Percentiles rank a stretch among this genome's conserved stretches.
These are phyloP conservation scores for Lerema accius DNA, from an alignment of 1,140 invertebrate genomes.

Conservation along the genomic window DNA sequence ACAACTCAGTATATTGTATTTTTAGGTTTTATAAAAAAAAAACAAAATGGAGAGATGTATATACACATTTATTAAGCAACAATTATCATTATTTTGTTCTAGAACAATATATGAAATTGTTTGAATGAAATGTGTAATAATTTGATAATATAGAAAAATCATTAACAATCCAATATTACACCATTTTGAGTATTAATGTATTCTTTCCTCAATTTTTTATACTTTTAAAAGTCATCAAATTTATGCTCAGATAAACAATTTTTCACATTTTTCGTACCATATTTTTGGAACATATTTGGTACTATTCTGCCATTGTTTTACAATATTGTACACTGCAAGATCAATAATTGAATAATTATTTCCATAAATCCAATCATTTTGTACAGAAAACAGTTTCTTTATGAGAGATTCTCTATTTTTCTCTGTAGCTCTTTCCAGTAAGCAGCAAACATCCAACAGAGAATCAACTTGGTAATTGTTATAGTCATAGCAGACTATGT, in stretches of 20 bases:
- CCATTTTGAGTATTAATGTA: too few species aligned
- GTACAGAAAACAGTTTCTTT: constrained; percentile 55
- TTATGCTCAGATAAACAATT: constrained; percentile 43
- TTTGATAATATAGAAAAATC: too few species aligned
- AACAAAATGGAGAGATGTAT: too few species aligned
- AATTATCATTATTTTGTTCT: too few species aligned
- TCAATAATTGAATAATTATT: constrained; percentile 83
- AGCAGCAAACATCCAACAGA: constrained; percentile 85
- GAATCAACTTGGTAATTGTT: constrained; percentile 72
- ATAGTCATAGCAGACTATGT: constrained; percentile 66
- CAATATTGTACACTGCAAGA: constrained; percentile 84
- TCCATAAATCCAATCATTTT: constrained; percentile 60
- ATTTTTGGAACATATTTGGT: constrained; percentile 59
- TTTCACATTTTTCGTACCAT: constrained; percentile 67
- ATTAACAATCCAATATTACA: too few species aligned
- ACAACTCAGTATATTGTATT: too few species aligned
- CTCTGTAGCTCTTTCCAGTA: constrained; percentile 69
- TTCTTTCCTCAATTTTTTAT: neutral
- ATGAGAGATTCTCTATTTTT: constrained; percentile 60
- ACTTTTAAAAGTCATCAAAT: neutral
- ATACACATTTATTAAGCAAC: too few species aligned
- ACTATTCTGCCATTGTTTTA: constrained; percentile 78
- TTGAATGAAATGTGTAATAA: too few species aligned
- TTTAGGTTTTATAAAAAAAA: too few species aligned
- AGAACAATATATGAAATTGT: too few species aligned